Evolutionary conservation across 2,888 invertebrate genomes (phyloP).

Genomic region (Cyclophora punctaria): DNA sequence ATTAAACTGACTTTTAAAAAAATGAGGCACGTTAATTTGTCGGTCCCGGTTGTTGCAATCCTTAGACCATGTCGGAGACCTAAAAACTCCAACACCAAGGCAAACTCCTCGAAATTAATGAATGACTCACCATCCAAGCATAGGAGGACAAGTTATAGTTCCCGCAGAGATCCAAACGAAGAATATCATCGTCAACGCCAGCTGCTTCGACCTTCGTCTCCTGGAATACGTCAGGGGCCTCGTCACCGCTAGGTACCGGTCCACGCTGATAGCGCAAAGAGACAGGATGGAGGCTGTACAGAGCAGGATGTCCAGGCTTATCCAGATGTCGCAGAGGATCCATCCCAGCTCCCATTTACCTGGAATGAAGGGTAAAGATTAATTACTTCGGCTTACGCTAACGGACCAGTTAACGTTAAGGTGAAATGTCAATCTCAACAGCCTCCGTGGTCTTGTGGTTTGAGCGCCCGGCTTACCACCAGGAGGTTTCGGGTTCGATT

Average conservation of each 20-base stretch:
- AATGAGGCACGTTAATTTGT: too few relatives aligned
- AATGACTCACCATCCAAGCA: conserved; percentile 88
- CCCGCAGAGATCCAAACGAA: conserved; percentile 93
- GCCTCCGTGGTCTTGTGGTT: too few relatives aligned
- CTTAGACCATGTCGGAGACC: too few relatives aligned
- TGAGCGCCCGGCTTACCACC: too few relatives aligned
- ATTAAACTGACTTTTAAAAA: too few relatives aligned
- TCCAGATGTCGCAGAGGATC: conserved; percentile 92
- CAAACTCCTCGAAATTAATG: too few relatives aligned
- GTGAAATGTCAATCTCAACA: too few relatives aligned
- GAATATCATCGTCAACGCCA: conserved; percentile 90
- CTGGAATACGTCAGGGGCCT: conserved; percentile 94
- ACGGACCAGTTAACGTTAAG: too few relatives aligned
- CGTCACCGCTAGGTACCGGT: conserved; percentile 94
- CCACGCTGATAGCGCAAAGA: conserved; percentile 93
- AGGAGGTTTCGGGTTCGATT: too few relatives aligned
- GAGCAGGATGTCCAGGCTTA: conserved; percentile 92
- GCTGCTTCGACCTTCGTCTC: conserved; percentile 87
- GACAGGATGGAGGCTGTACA: conserved; percentile 96
- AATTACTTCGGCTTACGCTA: too few relatives aligned
- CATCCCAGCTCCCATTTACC: conserved; percentile 93
- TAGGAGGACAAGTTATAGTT: conserved; percentile 94
- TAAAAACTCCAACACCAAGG: too few relatives aligned
- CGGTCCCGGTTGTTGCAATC: too few relatives aligned
- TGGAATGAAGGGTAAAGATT: conserved; percentile 27